Conservation (phyloP, 1,140 invertebrate genomes). For the Magallana gigas region DNA sequence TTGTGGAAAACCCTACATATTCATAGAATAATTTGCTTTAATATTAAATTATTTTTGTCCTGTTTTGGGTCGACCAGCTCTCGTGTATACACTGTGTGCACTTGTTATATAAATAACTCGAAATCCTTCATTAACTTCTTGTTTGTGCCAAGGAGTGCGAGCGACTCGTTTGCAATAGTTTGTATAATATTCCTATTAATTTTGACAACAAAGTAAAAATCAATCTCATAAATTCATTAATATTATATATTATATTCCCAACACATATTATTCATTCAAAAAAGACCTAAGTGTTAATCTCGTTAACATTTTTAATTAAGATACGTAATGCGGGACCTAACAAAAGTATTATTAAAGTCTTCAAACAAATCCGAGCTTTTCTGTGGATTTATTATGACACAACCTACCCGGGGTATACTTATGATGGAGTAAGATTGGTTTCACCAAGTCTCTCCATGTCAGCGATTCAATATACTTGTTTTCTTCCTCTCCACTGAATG, state of each 20-base stretch:
- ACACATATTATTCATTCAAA: not conserved
- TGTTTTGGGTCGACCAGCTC: not conserved
- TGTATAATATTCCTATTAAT: slow-evolving; percentile 33
- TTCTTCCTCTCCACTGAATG: not conserved
- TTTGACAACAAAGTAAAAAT: slow-evolving; percentile 31
- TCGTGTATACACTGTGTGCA: not conserved
- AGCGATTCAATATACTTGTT: slow-evolving; percentile 10
- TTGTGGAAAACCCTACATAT: not conserved
- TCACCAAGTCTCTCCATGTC: not conserved
- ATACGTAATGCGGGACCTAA: not conserved
- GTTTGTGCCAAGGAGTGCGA: slow-evolving; percentile 23
- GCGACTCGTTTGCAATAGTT: not conserved
- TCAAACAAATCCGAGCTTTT: not conserved
- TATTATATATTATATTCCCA: not conserved
- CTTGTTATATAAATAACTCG: slow-evolving; percentile 2
- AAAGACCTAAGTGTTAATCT: not conserved
- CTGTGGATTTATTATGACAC: not conserved
- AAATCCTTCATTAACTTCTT: slow-evolving; percentile 13
- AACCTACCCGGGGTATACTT: not conserved
- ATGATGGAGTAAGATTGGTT: not conserved
- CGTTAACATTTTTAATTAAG: slow-evolving; percentile 22
- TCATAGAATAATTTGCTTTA: not conserved
- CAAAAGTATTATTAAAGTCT: not conserved
- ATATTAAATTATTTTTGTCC: not conserved
- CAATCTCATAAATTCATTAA: not conserved